phyloP scores from a whole-genome alignment of 2,888 invertebrate genomes.

The Callinectes sapidus region DNA sequence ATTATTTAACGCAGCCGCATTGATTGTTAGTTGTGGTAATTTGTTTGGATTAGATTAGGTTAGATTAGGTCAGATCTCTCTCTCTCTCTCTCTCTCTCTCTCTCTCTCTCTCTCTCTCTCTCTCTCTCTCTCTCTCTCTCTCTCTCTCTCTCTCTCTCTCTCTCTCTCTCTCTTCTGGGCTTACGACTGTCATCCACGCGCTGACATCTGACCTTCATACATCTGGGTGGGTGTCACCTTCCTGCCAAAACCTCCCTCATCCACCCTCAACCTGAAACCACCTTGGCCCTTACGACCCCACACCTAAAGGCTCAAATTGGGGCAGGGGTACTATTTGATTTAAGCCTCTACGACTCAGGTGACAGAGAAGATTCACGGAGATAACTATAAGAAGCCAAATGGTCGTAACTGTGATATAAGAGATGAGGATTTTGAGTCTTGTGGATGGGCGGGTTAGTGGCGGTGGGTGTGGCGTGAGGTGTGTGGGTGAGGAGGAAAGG shows the following conservation, averaged over 20 bases:
- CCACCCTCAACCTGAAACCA: neutral
- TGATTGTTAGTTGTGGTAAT: no score
- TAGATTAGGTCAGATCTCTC: no score
- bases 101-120: constrained; percentile 28
- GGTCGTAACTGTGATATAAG: neutral
- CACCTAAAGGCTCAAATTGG: neutral
- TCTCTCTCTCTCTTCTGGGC: neutral
- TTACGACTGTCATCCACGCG: constrained; percentile 3
- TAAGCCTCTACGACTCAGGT: neutral
- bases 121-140: constrained; percentile 42
- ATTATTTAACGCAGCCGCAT: no score
- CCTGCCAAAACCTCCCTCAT: neutral
- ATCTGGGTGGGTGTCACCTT: neutral
- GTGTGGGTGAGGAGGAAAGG: neutral
- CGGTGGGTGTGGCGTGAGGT: neutral
- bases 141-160: neutral
- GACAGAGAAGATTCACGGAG: constrained; percentile 4
- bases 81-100: constrained; percentile 8
- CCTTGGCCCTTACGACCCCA: neutral
- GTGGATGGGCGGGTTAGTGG: neutral
- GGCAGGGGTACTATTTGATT: neutral
- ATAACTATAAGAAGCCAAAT: neutral
- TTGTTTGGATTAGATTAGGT: no score
- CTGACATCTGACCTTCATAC: neutral
- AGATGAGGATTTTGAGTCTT: neutral